Base-by-base conservation (phyloP, 2,797 vertebrate species). In the Lacerta viridis region DNA sequence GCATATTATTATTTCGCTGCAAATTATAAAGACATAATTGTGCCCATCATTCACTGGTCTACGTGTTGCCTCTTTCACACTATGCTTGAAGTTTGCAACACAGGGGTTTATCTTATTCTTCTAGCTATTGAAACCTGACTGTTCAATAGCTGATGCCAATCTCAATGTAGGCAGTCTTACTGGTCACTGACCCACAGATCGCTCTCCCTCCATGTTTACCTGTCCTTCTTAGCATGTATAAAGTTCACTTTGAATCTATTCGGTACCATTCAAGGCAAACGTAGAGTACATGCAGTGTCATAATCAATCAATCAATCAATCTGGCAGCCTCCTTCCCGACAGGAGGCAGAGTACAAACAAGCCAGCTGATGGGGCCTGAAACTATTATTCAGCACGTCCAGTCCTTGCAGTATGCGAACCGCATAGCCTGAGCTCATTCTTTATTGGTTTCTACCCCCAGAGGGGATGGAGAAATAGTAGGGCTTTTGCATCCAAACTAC, bases 111-210 rank as follows among this genome's bases (percentile, higher is more conserved):
- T n/a, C n/a, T n/a, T n/a, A n/a, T n/a, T n/a, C n/a, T n/a, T n/a
- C n/a, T n/a, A 61, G 55, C 33, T 33, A 6, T 36, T 61, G 55
- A 64, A 64, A 25, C 23, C 55, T 36, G 33, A 27, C 61, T 64
- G 33, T 50, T 50, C 33, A 13, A 33, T 2, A 10, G 8, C 23
- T 41, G 59, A 27, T 69, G 41, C 41, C 39, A 43, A 3, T 39
- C 29, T 71, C 23, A 15, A 17, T 7, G 39, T 13, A 27, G 23
- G 46, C 20, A 72, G 43, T 9, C 69, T 84, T n/a, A 25, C 4
- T 39, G 33, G 43, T 86, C 85, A 86, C 66, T 80, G 76, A 86
- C 77, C 66, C 46, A 86, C 11, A 41, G 25, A n/a, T 4, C 7
- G 10, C 2, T 39, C 77, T n/a, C 66, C 9, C 17, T 39, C 33